Evolutionary conservation across 2,797 vertebrate species (phyloP).

Genomic region (Phylloscopus collybita): DNA sequence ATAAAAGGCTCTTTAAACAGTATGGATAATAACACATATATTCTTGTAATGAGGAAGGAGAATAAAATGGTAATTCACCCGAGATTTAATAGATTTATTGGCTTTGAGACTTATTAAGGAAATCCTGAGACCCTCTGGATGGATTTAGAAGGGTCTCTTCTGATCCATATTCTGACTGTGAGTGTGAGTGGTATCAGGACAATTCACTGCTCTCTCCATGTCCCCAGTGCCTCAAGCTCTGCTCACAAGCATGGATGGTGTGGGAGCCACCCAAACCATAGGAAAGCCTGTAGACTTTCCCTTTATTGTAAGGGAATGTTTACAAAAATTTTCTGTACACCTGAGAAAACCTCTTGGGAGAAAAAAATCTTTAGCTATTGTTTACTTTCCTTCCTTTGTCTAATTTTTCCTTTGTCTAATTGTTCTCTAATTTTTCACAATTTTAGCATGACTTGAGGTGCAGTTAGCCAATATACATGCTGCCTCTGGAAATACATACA

Average conservation of each 20-base stretch:
- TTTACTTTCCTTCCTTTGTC: background rate
- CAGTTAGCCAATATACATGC: background rate
- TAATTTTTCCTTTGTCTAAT: too few species aligned
- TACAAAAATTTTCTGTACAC: background rate
- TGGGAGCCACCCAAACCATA: background rate
- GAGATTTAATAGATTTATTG: slow-evolving; percentile 61
- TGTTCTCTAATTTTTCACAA: background rate
- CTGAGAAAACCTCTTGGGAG: background rate
- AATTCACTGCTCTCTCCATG: background rate
- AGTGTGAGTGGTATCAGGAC: background rate
- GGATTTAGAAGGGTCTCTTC: background rate
- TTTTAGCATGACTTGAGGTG: background rate
- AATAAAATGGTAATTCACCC: slow-evolving; percentile 62
- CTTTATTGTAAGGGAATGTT: background rate
- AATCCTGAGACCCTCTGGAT: slow-evolving; percentile 27
- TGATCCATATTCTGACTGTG: background rate
- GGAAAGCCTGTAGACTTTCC: background rate
- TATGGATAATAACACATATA: slow-evolving; percentile 54
- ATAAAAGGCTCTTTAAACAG: slow-evolving; percentile 45
- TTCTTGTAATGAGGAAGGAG: slow-evolving; percentile 60
- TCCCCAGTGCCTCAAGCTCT: rapidly evolving
- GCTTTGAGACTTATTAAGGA: slow-evolving; percentile 27
- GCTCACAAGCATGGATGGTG: background rate
- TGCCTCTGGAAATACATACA: background rate
- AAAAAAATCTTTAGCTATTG: background rate